Percentiles rank a stretch among this genome's conserved stretches.
These are phyloP conservation scores for Gymnoscopelus braueri DNA, from an alignment of 2,797 vertebrate species.

Conservation along the genomic window DNA sequence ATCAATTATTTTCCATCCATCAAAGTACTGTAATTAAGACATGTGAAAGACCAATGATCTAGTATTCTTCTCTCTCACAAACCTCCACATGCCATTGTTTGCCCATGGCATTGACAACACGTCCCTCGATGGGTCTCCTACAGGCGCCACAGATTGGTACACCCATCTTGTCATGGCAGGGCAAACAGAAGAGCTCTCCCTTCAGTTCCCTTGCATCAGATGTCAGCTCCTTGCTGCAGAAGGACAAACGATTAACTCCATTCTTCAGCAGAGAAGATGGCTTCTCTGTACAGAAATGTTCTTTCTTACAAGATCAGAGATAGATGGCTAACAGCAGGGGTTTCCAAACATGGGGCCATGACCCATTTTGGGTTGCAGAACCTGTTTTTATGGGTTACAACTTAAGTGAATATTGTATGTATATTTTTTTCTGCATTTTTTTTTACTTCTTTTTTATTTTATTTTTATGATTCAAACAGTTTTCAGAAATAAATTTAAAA, in stretches of 20 bases:
- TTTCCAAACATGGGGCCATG: no score
- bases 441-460: no score
- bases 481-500: no score
- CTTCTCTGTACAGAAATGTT: not conserved
- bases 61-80: conserved; percentile 35
- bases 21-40: not conserved
- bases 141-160: conserved; percentile 98
- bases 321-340: not conserved
- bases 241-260: conserved; percentile 9
- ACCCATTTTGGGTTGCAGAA: no score
- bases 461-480: no score
- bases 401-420: no score
- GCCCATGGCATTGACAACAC: conserved; percentile 98
- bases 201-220: conserved; percentile 96
- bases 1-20: not conserved
- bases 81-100: conserved; percentile 99
- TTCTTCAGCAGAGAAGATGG: not conserved
- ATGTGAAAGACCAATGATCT: not conserved
- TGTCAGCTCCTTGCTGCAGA: conserved; percentile 93
- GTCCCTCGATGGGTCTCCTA: conserved; percentile 95
- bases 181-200: conserved; percentile 95
- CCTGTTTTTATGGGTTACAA: no score
- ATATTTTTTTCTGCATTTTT: no score
- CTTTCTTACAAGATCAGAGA: not conserved
- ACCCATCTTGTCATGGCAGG: conserved; percentile 99